A percentile compares a stretch with the other conserved stretches of the same genome.
Evolutionary conservation across 2,888 invertebrate genomes (phyloP).

Genomic region (Cephus runcator): DNA sequence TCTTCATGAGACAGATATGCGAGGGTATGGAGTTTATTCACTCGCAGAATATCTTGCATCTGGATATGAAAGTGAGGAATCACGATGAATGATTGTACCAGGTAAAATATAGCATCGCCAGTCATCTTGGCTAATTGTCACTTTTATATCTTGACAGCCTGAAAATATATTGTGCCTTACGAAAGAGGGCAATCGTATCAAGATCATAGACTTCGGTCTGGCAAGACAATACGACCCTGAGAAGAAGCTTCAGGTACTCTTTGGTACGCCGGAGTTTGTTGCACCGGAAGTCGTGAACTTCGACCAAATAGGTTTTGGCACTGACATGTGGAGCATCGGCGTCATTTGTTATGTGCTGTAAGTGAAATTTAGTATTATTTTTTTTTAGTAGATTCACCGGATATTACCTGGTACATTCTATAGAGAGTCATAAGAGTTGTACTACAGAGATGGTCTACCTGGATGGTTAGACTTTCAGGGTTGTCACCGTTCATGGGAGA

Average conservation of each 20-base stretch:
- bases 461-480: slow-evolving; percentile 81
- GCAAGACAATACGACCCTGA: slow-evolving; percentile 92
- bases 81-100: background rate
- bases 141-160: slow-evolving; percentile 72
- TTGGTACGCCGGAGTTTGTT: slow-evolving; percentile 99
- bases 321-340: slow-evolving; percentile 99
- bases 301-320: slow-evolving; percentile 93
- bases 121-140: background rate
- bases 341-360: slow-evolving; percentile 98
- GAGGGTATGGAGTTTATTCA: slow-evolving; percentile 99
- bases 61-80: slow-evolving; percentile 90
- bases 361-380: slow-evolving; percentile 68
- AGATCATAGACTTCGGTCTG: slow-evolving; percentile 98
- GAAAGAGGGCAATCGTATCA: slow-evolving; percentile 96
- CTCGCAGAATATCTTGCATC: slow-evolving; percentile 92
- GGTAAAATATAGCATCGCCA: background rate
- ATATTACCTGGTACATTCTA: background rate
- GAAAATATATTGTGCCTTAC: slow-evolving; percentile 98
- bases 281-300: slow-evolving; percentile 99
- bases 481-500: slow-evolving; percentile 99
- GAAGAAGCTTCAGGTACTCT: slow-evolving; percentile 92
- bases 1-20: slow-evolving; percentile 98
- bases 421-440: background rate
- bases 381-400: background rate
- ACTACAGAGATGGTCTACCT: background rate